Evolutionary conservation across 2,797 vertebrate genomes (phyloP).

Genomic region (Thripadectes ignobilis): DNA sequence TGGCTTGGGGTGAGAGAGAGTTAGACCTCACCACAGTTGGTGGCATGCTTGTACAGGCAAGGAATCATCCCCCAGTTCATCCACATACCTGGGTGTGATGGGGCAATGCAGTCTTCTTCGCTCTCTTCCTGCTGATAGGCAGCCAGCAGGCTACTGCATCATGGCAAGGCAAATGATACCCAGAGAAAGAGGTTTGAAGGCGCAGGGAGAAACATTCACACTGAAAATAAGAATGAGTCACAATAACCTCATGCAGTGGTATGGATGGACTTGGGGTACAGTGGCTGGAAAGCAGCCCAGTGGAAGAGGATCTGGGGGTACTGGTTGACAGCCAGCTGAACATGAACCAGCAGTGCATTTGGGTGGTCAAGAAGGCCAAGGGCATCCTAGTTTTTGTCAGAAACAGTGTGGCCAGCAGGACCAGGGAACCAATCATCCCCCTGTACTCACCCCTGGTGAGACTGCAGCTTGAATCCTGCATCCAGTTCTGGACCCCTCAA

Average conservation of each 20-base stretch:
- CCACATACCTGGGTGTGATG: fast-evolving
- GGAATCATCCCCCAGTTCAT: background rate
- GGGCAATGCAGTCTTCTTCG: too few relatives aligned
- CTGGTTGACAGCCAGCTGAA: background rate
- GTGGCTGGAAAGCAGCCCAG: background rate
- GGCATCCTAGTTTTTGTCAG: background rate
- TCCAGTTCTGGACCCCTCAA: background rate
- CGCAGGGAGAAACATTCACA: background rate
- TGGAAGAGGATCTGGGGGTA: background rate
- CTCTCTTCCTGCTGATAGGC: background rate
- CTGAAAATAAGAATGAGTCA: background rate
- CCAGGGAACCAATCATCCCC: background rate
- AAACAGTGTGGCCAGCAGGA: background rate
- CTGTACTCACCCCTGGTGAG: background rate
- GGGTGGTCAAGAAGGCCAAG: background rate
- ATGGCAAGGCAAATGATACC: too few relatives aligned
- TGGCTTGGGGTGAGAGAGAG: background rate
- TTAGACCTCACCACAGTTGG: background rate
- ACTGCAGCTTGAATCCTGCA: background rate
- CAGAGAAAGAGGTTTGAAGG: background rate
- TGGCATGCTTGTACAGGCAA: fast-evolving
- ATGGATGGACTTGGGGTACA: background rate
- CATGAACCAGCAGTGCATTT: background rate
- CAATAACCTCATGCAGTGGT: background rate
- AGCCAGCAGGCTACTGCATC: background rate